Evolutionary conservation across 2,797 vertebrate genomes (phyloP).

Genomic region (Acanthiza pusilla): DNA sequence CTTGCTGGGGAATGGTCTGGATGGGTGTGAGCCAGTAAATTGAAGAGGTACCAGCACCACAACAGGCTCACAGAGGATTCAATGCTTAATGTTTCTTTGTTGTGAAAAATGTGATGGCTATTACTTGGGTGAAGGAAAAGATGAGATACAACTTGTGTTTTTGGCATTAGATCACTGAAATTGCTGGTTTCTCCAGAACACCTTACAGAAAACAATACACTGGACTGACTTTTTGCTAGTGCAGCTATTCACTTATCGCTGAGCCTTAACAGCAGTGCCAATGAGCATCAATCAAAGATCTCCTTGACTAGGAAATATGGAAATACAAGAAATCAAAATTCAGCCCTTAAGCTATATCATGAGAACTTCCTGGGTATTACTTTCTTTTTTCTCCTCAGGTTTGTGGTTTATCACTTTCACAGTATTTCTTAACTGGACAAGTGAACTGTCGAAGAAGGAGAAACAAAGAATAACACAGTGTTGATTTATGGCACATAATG

Average conservation of each 20-base stretch:
- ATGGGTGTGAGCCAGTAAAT: rapidly evolving
- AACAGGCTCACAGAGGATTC: not conserved
- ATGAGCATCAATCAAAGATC: not conserved
- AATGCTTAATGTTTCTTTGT: not conserved
- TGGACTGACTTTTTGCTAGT: not conserved
- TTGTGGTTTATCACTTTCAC: not conserved
- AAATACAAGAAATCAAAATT: not conserved
- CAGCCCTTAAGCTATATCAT: not conserved
- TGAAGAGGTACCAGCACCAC: not conserved
- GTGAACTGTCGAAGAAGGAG: not conserved
- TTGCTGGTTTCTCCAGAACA: not conserved
- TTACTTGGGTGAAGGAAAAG: not conserved
- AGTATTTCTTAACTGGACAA: not conserved
- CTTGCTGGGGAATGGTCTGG: not conserved
- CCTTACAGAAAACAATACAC: not conserved
- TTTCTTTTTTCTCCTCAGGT: not conserved
- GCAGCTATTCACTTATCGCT: not conserved
- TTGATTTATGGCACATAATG: not conserved
- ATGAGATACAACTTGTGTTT: not conserved
- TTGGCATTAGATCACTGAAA: not conserved
- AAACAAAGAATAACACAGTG: not conserved
- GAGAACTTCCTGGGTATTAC: not conserved
- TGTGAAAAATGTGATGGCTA: not conserved
- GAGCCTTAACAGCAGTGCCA: not conserved
- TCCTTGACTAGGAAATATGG: not conserved